These are phyloP conservation scores for Corynorhinus townsendii DNA, from an alignment of 2,113 vertebrate species.

Conservation along the genomic window DNA sequence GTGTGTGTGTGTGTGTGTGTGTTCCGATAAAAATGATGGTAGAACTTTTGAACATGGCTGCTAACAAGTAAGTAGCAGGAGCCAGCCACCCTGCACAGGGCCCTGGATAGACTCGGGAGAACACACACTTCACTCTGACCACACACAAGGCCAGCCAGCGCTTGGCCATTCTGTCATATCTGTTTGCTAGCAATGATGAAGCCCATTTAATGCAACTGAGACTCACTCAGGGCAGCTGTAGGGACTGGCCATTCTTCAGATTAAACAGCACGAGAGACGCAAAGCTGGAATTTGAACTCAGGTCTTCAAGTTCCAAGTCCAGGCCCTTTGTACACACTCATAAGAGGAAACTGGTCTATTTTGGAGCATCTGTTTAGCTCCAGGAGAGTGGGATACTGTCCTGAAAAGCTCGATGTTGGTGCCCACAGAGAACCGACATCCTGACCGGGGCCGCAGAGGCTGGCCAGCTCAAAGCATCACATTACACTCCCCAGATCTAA, in stretches of 20 bases:
- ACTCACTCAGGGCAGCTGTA: background rate
- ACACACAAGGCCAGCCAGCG: background rate
- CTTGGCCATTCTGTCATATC: background rate
- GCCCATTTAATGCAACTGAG: background rate
- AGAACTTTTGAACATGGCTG: background rate
- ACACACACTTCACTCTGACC: rapidly evolving
- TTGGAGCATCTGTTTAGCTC: background rate
- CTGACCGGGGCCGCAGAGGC: background rate
- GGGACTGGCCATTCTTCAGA: background rate
- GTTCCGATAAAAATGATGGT: background rate
- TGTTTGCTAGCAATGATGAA: rapidly evolving
- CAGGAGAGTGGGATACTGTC: background rate
- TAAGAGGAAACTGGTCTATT: background rate
- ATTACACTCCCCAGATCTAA: constrained; percentile 51
- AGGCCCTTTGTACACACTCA: background rate
- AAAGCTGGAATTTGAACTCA: background rate
- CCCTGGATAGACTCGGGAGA: background rate
- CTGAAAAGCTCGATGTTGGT: background rate
- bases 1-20: no score
- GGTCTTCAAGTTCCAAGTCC: background rate
- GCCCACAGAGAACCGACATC: background rate
- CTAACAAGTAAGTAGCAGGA: background rate
- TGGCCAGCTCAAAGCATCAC: background rate
- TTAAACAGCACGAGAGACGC: background rate
- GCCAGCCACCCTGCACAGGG: no score